Evolutionary conservation across 2,888 invertebrate genomes (phyloP).

Genomic region (Tetrapedia diversipes): DNA sequence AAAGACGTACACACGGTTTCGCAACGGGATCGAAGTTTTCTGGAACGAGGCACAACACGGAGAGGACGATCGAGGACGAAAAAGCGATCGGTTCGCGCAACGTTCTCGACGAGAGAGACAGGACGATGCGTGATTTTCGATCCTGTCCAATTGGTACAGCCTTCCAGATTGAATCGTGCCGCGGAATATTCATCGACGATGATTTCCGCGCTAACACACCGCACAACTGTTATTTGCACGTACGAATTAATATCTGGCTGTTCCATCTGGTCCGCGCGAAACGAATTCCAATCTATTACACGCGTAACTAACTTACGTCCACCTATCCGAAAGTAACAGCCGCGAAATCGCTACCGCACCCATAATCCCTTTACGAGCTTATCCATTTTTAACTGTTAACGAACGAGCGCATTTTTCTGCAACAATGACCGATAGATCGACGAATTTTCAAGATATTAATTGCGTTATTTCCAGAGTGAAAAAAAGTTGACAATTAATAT

Average conservation of each 20-base stretch:
- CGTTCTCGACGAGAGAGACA: not conserved
- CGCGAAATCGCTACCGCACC: not conserved
- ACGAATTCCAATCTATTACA: slow-evolving; percentile 56
- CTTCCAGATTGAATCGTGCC: slow-evolving; percentile 37
- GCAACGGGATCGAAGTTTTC: too few species aligned
- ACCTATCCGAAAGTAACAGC: slow-evolving; percentile 7
- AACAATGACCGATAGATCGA: too few species aligned
- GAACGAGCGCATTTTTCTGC: not conserved
- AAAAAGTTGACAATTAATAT: too few species aligned
- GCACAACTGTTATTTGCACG: slow-evolving; percentile 45
- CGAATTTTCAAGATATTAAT: too few species aligned
- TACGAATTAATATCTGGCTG: slow-evolving; percentile 53
- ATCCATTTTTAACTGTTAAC: not conserved
- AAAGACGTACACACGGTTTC: too few species aligned
- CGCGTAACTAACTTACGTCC: slow-evolving; percentile 38
- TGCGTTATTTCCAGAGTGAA: too few species aligned
- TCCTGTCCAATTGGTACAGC: slow-evolving; percentile 24
- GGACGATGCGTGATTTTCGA: slow-evolving; percentile 22
- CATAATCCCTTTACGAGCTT: not conserved
- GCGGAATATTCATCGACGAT: slow-evolving; percentile 48
- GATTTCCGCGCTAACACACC: slow-evolving; percentile 44
- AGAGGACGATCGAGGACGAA: not conserved
- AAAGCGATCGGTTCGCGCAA: not conserved
- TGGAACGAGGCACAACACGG: not conserved
- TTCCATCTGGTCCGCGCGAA: slow-evolving; percentile 34